Conservation (phyloP, 2,797 vertebrate genomes). For the Sebastes ruberrimus region DNA sequence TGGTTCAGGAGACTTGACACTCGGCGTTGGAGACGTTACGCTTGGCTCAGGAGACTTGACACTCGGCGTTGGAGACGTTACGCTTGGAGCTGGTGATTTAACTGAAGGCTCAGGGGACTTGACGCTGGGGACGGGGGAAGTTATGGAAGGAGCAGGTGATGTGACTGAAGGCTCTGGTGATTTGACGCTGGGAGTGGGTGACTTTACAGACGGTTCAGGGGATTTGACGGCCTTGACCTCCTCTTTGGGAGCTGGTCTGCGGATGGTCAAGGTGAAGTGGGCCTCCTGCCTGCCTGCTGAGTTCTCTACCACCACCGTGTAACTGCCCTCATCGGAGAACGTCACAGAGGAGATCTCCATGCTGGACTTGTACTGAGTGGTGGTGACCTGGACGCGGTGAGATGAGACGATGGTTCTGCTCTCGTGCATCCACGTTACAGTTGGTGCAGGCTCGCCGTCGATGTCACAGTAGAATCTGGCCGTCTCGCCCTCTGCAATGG, state of each 20-base stretch:
- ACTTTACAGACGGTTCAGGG: slow-evolving; percentile 79
- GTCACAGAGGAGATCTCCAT: slow-evolving; percentile 92
- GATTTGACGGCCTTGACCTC: slow-evolving; percentile 88
- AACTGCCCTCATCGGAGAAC: slow-evolving; percentile 91
- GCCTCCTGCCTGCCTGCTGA: slow-evolving; percentile 92
- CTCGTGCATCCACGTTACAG: slow-evolving; percentile 88
- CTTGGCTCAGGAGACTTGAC: slow-evolving; percentile 60
- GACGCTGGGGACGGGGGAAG: slow-evolving; percentile 66
- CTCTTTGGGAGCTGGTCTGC: slow-evolving; percentile 82
- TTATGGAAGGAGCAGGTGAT: slow-evolving; percentile 81
- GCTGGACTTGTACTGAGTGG: slow-evolving; percentile 93
- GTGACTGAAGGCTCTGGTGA: slow-evolving; percentile 76
- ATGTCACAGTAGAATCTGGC: slow-evolving; percentile 94
- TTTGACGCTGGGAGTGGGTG: slow-evolving; percentile 63
- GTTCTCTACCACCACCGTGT: slow-evolving; percentile 93
- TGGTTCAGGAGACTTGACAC: slow-evolving; percentile 59
- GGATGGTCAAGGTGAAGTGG: slow-evolving; percentile 91
- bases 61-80: slow-evolving; percentile 74
- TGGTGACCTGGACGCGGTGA: slow-evolving; percentile 85
- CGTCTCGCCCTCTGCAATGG: slow-evolving; percentile 89
- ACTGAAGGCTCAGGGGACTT: slow-evolving; percentile 73
- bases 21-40: slow-evolving; percentile 64
- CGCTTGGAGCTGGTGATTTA: slow-evolving; percentile 67
- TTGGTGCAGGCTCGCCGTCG: slow-evolving; percentile 94
- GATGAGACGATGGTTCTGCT: slow-evolving; percentile 85